phyloP scores from a whole-genome alignment of 2,113 vertebrate species.

The Origma solitaria region DNA sequence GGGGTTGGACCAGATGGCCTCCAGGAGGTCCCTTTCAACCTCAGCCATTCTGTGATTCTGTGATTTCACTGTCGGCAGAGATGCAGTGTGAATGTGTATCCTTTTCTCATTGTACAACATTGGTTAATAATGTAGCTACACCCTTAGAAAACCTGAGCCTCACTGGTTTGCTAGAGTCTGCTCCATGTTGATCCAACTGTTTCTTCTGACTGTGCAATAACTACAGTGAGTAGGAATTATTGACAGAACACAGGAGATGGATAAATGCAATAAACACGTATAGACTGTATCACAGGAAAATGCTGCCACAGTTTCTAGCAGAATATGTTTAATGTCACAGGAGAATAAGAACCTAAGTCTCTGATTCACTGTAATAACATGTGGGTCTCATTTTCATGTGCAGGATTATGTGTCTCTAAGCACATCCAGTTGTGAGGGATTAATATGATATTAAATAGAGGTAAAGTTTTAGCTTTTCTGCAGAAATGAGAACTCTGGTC shows the following conservation, averaged over 20 bases:
- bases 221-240: neutral
- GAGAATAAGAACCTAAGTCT: neutral
- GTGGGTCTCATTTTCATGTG: neutral
- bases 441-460: neutral
- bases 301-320: neutral
- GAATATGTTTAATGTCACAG: neutral
- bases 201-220: neutral
- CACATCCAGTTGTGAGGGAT: neutral
- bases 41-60: neutral
- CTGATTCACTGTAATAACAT: neutral
- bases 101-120: neutral
- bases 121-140: neutral
- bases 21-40: neutral
- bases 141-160: neutral
- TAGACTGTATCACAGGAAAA: neutral
- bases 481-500: neutral
- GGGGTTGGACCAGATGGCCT: neutral
- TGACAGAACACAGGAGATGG: neutral
- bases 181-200: neutral
- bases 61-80: neutral
- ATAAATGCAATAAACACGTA: neutral
- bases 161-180: neutral
- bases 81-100: neutral
- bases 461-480: neutral
- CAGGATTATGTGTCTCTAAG: neutral